phyloP scores from a whole-genome alignment of 37 sponge, comb jelly and placozoan genomes.

The Oscarella lobularis region DNA sequence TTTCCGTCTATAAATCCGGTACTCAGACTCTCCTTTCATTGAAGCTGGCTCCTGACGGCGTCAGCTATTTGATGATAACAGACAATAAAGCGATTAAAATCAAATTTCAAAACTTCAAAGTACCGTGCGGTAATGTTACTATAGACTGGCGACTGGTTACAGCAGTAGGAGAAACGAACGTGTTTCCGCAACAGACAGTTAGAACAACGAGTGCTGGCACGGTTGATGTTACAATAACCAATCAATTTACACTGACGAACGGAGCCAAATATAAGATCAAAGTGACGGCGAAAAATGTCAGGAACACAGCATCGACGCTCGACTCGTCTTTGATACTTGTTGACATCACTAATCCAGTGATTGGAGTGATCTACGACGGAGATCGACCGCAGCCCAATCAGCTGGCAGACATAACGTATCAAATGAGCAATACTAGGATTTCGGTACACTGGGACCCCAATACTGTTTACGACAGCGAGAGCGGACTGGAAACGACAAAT shows the following conservation, averaged over 20 bases:
- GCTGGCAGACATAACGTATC: not conserved
- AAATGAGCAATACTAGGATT: not conserved
- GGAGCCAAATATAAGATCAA: not conserved
- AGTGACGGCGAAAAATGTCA: not conserved
- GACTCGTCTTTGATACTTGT: not conserved
- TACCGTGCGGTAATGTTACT: not conserved
- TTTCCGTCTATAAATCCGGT: too few species aligned
- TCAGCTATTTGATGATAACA: not conserved
- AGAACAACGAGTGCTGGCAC: not conserved
- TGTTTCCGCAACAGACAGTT: not conserved
- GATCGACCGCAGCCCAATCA: too few species aligned
- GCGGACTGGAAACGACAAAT: not conserved
- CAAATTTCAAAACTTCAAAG: not conserved
- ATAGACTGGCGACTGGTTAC: not conserved
- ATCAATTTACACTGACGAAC: not conserved
- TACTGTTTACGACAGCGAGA: not conserved
- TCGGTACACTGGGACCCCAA: not conserved
- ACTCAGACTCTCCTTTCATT: too few species aligned
- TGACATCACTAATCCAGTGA: not conserved
- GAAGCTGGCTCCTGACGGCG: too few species aligned
- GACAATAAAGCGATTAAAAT: not conserved
- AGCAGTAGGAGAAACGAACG: not conserved
- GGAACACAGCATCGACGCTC: not conserved
- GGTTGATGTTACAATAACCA: not conserved
- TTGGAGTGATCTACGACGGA: not conserved